phyloP scores from a whole-genome alignment of 2,888 invertebrate species.

The Diloba caeruleocephala region DNA sequence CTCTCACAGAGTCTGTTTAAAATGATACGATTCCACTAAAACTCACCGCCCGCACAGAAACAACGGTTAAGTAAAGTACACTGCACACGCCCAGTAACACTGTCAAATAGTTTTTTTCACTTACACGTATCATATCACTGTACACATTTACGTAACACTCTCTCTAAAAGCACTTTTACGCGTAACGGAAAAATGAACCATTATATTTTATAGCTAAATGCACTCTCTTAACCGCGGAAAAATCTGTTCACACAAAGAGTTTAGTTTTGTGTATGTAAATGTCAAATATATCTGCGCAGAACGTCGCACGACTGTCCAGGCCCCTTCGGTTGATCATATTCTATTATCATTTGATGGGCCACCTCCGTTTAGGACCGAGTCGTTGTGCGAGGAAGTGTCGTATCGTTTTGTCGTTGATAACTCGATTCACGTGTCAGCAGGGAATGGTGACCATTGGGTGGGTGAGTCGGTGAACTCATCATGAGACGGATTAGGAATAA shows the following conservation, averaged over 20 bases:
- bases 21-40: constrained; percentile 25
- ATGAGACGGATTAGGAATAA: constrained; percentile 15
- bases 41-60: constrained; percentile 17
- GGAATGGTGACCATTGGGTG: constrained; percentile 48
- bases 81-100: constrained; percentile 30
- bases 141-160: constrained; percentile 58
- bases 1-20: constrained; percentile 10
- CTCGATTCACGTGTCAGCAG: constrained; percentile 51
- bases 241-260: constrained; percentile 26
- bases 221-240: constrained; percentile 58
- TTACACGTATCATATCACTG: constrained; percentile 56
- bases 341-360: constrained; percentile 86
- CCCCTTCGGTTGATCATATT: constrained; percentile 78
- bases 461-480: constrained; percentile 67
- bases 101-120: constrained; percentile 40
- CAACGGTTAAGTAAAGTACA: constrained; percentile 31
- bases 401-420: constrained; percentile 61
- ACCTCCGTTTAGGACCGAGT: constrained; percentile 82
- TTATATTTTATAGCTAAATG: constrained; percentile 69
- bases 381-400: constrained; percentile 71
- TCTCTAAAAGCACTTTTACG: constrained; percentile 58
- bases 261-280: constrained; percentile 50
- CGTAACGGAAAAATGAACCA: constrained; percentile 59
- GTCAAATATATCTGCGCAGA: constrained; percentile 74
- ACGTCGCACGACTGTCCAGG: constrained; percentile 74